Evolutionary conservation across 2,113 vertebrate species (phyloP).

Genomic region (Sapajus apella): DNA sequence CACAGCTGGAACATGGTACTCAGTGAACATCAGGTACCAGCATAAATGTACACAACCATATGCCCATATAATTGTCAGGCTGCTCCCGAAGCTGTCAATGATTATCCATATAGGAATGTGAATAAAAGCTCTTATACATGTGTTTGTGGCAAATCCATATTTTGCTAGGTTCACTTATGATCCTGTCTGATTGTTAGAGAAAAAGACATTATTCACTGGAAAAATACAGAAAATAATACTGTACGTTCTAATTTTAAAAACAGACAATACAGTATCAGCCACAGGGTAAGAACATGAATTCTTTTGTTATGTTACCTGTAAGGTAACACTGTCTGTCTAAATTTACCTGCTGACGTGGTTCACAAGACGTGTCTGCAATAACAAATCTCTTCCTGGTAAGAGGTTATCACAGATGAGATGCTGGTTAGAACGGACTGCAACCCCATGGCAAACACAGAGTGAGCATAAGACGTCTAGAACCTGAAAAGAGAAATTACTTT

Average conservation of each 20-base stretch:
- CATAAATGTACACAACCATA: not conserved
- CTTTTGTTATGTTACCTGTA: no score
- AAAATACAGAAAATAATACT: not conserved
- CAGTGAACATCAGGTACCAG: not conserved
- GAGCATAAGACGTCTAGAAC: constrained; percentile 97
- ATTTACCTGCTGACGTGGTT: constrained; percentile 96
- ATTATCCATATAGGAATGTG: accelerated
- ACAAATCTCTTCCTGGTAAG: constrained; percentile 93
- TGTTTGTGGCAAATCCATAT: not conserved
- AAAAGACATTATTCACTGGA: not conserved
- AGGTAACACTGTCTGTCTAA: accelerated
- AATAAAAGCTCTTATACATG: not conserved
- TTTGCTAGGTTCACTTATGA: not conserved
- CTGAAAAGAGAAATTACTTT: constrained; percentile 75
- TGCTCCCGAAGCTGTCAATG: not conserved
- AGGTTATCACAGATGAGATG: constrained; percentile 98
- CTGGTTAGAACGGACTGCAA: constrained; percentile 96
- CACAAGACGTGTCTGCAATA: constrained; percentile 94
- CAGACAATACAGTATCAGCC: accelerated
- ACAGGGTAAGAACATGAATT: accelerated
- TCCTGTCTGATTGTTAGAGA: not conserved
- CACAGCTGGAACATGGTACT: no score
- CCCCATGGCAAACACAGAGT: constrained; percentile 96
- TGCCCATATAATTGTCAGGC: accelerated
- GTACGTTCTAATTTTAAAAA: not conserved